These are phyloP conservation scores for Phoxinus phoxinus DNA, from an alignment of 2,113 vertebrate species.

Conservation along the genomic window DNA sequence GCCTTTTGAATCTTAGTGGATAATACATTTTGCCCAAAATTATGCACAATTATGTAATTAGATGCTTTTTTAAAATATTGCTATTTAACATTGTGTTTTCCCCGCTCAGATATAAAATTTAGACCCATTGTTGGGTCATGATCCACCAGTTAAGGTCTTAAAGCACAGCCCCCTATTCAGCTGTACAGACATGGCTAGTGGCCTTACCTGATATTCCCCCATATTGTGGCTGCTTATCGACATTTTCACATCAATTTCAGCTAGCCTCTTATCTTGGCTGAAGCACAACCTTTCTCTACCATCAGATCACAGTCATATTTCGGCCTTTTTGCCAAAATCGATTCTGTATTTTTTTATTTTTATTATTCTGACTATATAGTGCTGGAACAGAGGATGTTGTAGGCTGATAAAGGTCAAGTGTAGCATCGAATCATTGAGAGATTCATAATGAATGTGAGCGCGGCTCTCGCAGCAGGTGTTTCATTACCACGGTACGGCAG, in stretches of 20 bases:
- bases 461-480: slow-evolving; percentile 71
- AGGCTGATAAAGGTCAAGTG: slow-evolving; percentile 74
- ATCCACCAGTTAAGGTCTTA: not conserved
- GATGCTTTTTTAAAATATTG: not conserved
- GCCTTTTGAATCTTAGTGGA: not conserved
- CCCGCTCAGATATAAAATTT: not conserved
- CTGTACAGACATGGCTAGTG: not conserved
- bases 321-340: slow-evolving; percentile 76
- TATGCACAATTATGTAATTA: not conserved
- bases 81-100: not conserved
- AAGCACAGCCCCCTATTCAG: not conserved
- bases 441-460: slow-evolving; percentile 76
- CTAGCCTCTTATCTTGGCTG: slow-evolving; percentile 72
- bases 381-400: slow-evolving; percentile 63
- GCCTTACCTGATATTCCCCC: not conserved
- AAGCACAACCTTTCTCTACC: slow-evolving; percentile 78
- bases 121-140: not conserved
- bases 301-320: slow-evolving; percentile 80
- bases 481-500: slow-evolving; percentile 58
- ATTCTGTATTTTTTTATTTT: not conserved
- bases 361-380: not conserved
- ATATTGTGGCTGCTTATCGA: slow-evolving; percentile 63
- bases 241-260: slow-evolving; percentile 75
- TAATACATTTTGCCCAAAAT: not conserved
- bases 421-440: slow-evolving; percentile 74